Percentiles rank a stretch among this genome's conserved stretches.
Evolutionary conservation across 2,888 invertebrate species (phyloP).

Genomic region (Ophion ellenae): DNA sequence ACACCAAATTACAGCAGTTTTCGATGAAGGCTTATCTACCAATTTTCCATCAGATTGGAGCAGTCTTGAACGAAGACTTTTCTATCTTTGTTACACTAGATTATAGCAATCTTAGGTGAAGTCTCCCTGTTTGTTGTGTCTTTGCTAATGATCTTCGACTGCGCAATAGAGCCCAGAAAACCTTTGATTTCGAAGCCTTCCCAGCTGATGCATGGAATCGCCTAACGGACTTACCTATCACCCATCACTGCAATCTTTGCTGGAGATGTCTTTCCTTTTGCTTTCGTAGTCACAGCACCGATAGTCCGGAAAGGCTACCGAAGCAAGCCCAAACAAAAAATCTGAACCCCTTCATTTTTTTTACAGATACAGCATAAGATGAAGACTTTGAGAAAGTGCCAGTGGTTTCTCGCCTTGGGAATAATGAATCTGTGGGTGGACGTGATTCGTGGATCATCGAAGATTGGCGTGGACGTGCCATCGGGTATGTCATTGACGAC

Average conservation of each 20-base stretch:
- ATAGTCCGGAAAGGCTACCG: neutral
- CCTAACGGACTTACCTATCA: neutral
- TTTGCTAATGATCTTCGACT: neutral
- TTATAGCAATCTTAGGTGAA: neutral
- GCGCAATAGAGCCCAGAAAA: neutral
- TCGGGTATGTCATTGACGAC: slow-evolving; percentile 40
- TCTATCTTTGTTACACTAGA: too few species aligned
- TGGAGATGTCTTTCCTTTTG: neutral
- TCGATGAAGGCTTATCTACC: too few species aligned
- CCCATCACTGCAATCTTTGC: neutral
- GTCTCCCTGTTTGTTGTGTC: neutral
- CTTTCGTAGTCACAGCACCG: neutral
- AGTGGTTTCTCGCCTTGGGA: slow-evolving; percentile 77
- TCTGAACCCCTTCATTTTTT: neutral
- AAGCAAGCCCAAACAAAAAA: neutral
- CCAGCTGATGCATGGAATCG: neutral
- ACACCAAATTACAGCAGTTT: neutral
- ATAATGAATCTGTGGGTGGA: slow-evolving; percentile 68
- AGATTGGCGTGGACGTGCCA: slow-evolving; percentile 51
- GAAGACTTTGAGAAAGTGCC: slow-evolving; percentile 77
- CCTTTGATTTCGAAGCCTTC: neutral
- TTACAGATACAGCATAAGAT: slow-evolving; percentile 74
- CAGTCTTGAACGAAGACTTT: too few species aligned
- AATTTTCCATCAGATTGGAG: too few species aligned
- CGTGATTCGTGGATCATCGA: slow-evolving; percentile 54